Evolutionary conservation across 92 coral and sea anemone genomes (phyloP), one percentile per base, ranked within the genome.

Genomic region (Phenganax marumi): DNA sequence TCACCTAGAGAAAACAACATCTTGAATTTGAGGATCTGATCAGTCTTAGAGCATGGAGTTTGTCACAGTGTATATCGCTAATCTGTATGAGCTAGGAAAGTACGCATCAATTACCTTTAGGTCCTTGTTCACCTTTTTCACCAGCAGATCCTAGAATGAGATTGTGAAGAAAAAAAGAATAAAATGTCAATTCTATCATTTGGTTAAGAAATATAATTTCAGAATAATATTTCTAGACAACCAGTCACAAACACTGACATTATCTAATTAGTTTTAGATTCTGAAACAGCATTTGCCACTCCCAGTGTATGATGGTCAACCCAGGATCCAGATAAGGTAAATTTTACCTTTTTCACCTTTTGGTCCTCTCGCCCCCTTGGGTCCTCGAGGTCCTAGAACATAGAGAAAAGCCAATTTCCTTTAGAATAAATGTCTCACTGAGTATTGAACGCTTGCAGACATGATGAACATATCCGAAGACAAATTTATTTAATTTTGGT

Each of bases 81-180:
- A 33, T 33, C 43, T 33, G 43, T 33, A 33, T 33, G 43, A 33
- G 43, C 43, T 33, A 33, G 43, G 5, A 33, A 33, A 33, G 5
- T 5, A 33, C 5, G 43, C 43, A 33, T 33, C 43, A 33, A 5
- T 78, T 78, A 78, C 83, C 83, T 78, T 78, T 78, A 1, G 21
- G 26, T 22, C 83, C 83, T 17, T 22, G 73, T 6, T 61, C 73
- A 43, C 83, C 83, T 11, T 78, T 78, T 39, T 43, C 52, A 18
- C 84, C 76, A 12, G 69, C 22, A n/a, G 47, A 17, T 39, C 89
- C 89, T 86, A 55, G 0, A 66, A 66, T 56, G 52, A 8, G 49
- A 62, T 62, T 62, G 26, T 62, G 43, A 62, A 33, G 43, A 33
- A 33, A 33, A 33, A 33, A 33, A 1, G 43, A 33, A 33, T 33